Evolutionary conservation across 2,113 vertebrate genomes (phyloP).

Genomic region (Crotalus helleri): DNA sequence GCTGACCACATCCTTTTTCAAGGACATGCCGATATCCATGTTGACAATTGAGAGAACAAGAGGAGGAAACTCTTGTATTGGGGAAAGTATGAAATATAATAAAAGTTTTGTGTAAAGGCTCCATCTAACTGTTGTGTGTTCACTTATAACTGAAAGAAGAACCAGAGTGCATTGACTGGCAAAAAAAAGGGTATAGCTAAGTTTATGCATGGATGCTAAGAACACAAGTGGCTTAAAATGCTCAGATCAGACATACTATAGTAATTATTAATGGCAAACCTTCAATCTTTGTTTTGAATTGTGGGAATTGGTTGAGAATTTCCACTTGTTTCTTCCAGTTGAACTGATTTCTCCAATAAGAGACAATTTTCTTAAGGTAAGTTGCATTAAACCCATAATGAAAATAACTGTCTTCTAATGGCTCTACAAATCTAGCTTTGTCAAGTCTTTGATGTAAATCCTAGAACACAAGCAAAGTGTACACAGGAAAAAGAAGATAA

Average conservation of each 20-base stretch:
- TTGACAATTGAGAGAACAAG: neutral
- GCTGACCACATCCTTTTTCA: neutral
- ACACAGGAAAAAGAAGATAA: neutral
- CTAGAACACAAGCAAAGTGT: slow-evolving; percentile 40
- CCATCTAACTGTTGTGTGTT: neutral
- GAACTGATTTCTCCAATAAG: slow-evolving; percentile 76
- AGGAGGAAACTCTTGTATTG: neutral
- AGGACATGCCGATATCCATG: neutral
- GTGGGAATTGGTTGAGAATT: slow-evolving; percentile 73
- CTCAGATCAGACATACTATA: neutral
- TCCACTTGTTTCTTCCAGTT: slow-evolving; percentile 77
- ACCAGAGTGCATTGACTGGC: slow-evolving; percentile 11
- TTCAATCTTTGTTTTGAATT: slow-evolving; percentile 81
- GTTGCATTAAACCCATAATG: slow-evolving; percentile 69
- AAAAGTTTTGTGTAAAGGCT: neutral
- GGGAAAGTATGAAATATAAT: neutral
- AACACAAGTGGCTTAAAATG: neutral
- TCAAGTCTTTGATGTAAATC: slow-evolving; percentile 73
- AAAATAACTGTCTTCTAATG: slow-evolving; percentile 70
- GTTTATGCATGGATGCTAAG: slow-evolving; percentile 11
- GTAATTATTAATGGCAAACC: slow-evolving; percentile 50
- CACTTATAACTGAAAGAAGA: neutral
- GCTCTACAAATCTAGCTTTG: slow-evolving; percentile 58
- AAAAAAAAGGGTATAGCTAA: slow-evolving; percentile 38
- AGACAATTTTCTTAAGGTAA: slow-evolving; percentile 67